These are phyloP conservation scores for Dromas ardeola DNA, from an alignment of 2,113 vertebrate species.

Conservation along the genomic window DNA sequence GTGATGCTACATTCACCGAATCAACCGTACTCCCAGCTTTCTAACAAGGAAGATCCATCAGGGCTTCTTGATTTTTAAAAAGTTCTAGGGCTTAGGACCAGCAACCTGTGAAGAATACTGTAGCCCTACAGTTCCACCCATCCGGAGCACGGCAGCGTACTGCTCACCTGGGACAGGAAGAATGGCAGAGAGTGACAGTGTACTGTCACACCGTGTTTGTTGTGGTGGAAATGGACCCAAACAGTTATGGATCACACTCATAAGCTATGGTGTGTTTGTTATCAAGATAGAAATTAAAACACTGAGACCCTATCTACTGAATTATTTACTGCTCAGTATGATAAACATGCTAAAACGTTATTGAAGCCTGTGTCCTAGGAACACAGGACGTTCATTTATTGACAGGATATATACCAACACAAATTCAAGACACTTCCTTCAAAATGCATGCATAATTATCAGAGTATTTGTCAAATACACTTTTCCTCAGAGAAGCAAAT, in stretches of 20 bases:
- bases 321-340: background rate
- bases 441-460: background rate
- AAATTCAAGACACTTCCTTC: background rate
- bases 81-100: background rate
- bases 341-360: background rate
- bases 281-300: background rate
- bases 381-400: background rate
- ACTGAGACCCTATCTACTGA: background rate
- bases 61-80: background rate
- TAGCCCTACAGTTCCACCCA: accelerated
- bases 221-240: background rate
- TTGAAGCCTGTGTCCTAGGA: background rate
- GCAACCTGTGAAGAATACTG: background rate
- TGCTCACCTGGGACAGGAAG: background rate
- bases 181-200: background rate
- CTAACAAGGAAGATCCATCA: background rate
- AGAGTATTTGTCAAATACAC: background rate
- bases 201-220: accelerated
- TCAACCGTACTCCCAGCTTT: background rate
- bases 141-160: accelerated
- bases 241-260: accelerated
- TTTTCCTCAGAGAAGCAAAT: background rate
- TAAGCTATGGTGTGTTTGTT: accelerated
- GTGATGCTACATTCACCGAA: background rate
- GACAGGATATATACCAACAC: background rate